phyloP scores from a whole-genome alignment of 1,140 invertebrate species.

The Calosoma granatense region DNA sequence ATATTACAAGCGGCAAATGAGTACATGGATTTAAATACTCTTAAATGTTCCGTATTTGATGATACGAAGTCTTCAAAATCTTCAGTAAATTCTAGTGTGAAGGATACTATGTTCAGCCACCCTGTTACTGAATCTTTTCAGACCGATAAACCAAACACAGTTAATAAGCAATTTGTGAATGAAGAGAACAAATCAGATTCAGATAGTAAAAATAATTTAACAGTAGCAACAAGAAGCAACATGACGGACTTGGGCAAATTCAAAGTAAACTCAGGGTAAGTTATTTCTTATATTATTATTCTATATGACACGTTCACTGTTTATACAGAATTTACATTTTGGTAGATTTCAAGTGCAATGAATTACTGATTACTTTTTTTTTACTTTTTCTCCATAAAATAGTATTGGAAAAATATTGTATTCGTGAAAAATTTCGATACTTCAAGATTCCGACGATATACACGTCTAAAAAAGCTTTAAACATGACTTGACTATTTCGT shows the following conservation, averaged over 20 bases:
- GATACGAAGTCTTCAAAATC: background rate
- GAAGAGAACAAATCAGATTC: background rate
- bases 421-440: too few species aligned
- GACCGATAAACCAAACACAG: constrained; percentile 13
- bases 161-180: constrained; percentile 10
- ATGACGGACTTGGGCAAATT: background rate
- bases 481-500: too few species aligned
- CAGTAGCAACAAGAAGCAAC: background rate
- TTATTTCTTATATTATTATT: too few species aligned
- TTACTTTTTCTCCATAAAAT: too few species aligned
- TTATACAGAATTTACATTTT: too few species aligned
- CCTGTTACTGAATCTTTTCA: constrained; percentile 24
- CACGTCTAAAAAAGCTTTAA: too few species aligned
- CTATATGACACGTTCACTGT: too few species aligned
- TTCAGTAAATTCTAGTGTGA: constrained; percentile 20
- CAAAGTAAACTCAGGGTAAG: constrained; percentile 14
- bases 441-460: too few species aligned
- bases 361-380: too few species aligned
- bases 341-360: too few species aligned
- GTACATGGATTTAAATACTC: constrained; percentile 11
- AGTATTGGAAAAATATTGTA: too few species aligned
- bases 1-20: constrained; percentile 11
- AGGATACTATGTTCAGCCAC: constrained; percentile 25
- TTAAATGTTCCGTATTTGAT: background rate
- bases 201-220: background rate